Evolutionary conservation across 2,888 invertebrate species (phyloP), one percentile per base, ranked within the genome.

Genomic region (Caenorhabditis zanzibari): DNA sequence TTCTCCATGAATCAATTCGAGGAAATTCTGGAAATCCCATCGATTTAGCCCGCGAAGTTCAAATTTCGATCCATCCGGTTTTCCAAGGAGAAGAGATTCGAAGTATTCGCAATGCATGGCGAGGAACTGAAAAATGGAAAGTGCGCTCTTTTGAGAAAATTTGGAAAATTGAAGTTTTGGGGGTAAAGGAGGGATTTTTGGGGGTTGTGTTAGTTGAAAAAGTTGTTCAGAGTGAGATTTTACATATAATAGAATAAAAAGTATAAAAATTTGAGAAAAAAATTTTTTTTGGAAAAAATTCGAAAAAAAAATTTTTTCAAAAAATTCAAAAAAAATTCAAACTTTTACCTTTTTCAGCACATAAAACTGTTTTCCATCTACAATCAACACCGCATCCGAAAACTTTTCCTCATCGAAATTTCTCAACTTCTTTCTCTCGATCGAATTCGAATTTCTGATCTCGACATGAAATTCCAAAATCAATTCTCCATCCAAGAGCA

Each of bases 1-100:
- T 54, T 54, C 52, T 54, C 24, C 52, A 7, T 54, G 19, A 24
- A 54, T n/a, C n/a, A 54, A 12, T 12, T 54, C 52, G 10, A 54
- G 26, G 12, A 54, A 54, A 12, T 54, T 22, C 12, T 54, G 52
- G 14, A 54, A 26, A 24, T 54, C 52, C 19, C 19, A 22, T 12
- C 19, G 24, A 14, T 54, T 26, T 10, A 54, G 2, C 7, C 19
- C 52, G 4, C 1, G 3, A 22, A 54, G 3, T 54, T 22, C 24
- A 26, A 54, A 10, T 54, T 26, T 26, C 10, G 10, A 2, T 26
- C n/a, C n/a, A n/a, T 26, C 12, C 22, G 24, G 7, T 26, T 26
- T 19, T 24, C 12, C 52, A 26, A 24, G 24, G 26, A 54, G 26
- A 12, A 54, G 19, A 22, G 24, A 9, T 2, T 54, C 26, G 52